Percentiles rank a stretch among this genome's conserved stretches.
phyloP scores from a whole-genome alignment of 2,888 invertebrate species.

The Volucella bombylans region DNA sequence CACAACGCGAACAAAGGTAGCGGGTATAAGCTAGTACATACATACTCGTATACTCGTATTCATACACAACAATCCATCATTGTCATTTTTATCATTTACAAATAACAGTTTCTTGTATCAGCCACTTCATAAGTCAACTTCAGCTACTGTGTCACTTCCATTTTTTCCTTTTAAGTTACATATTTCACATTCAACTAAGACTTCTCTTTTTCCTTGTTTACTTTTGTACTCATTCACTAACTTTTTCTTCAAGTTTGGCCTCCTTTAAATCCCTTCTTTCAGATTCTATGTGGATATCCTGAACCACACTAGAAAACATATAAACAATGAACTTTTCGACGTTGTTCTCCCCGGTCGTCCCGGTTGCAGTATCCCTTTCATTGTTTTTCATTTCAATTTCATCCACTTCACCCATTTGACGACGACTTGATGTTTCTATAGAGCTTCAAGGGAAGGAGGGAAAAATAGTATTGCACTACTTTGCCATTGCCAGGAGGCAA shows the following conservation, averaged over 20 bases:
- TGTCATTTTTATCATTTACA: no score
- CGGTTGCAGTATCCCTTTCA: conserved; percentile 32
- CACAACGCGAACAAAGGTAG: no score
- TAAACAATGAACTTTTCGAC: conserved; percentile 40
- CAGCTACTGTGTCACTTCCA: neutral
- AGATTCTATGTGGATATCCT: conserved; percentile 8
- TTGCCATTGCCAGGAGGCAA: conserved; percentile 48
- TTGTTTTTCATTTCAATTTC: conserved; percentile 24
- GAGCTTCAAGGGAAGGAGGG: conserved; percentile 55
- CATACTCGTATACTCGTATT: no score
- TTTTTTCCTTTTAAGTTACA: neutral
- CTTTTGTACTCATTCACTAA: neutral
- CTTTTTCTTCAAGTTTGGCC: conserved; percentile 21
- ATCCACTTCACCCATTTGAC: conserved; percentile 47
- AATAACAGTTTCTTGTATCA: neutral
- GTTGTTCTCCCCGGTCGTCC: conserved; percentile 29
- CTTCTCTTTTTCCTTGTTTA: conserved; percentile 7
- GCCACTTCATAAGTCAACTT: neutral
- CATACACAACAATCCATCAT: no score
- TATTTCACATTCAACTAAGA: neutral
- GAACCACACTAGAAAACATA: conserved; percentile 8
- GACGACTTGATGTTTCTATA: conserved; percentile 61
- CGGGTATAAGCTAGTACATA: no score
- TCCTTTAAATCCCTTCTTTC: conserved; percentile 1
- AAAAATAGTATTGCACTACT: conserved; percentile 57